Conservation (phyloP, 2,888 invertebrate genomes). For the Acleris sparsana region DNA sequence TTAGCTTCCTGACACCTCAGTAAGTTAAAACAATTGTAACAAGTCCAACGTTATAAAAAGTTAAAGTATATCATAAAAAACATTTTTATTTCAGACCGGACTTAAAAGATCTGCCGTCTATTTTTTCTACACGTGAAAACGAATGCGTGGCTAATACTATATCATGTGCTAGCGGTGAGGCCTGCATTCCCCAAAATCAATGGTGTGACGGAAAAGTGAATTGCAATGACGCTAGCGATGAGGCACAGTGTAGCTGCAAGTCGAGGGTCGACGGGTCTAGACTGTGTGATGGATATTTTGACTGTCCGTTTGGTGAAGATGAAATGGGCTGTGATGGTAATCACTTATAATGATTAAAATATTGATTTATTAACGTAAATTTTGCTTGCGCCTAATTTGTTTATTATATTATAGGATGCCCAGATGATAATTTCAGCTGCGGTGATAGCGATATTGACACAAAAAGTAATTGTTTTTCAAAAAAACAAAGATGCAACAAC, state of each 20-base stretch:
- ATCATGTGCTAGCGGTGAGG: slow-evolving; percentile 60
- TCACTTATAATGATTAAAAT: slow-evolving; percentile 31
- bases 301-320: slow-evolving; percentile 92
- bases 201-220: slow-evolving; percentile 90
- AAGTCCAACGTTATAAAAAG: background rate
- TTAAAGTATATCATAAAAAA: background rate
- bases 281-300: slow-evolving; percentile 91
- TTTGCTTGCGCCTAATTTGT: background rate
- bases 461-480: slow-evolving; percentile 85
- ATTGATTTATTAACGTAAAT: background rate
- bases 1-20: slow-evolving; percentile 56
- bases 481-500: slow-evolving; percentile 89
- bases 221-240: slow-evolving; percentile 91
- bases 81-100: slow-evolving; percentile 11
- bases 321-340: slow-evolving; percentile 91
- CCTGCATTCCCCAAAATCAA: slow-evolving; percentile 81
- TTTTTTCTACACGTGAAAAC: slow-evolving; percentile 47
- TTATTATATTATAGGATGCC: slow-evolving; percentile 82
- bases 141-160: slow-evolving; percentile 59
- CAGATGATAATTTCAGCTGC: slow-evolving; percentile 86
- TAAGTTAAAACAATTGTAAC: slow-evolving; percentile 46
- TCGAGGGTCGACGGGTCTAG: slow-evolving; percentile 86
- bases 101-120: background rate
- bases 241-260: slow-evolving; percentile 88
- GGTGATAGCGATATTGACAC: slow-evolving; percentile 83